phyloP scores from a whole-genome alignment of 1,140 invertebrate species.

The Coenobita brevimanus region DNA sequence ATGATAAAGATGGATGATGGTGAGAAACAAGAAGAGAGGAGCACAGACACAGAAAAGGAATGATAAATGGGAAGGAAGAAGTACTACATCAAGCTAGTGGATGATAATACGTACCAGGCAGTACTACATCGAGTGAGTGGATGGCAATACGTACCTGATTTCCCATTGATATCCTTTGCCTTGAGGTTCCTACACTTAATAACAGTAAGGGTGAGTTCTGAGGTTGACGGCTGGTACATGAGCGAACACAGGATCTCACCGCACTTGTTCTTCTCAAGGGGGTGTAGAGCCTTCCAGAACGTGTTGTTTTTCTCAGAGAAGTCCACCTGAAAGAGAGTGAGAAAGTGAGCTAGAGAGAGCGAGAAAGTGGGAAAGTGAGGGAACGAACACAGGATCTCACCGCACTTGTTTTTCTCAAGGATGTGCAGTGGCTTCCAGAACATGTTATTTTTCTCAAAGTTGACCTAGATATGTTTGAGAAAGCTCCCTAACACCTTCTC shows the following conservation, averaged over 20 bases:
- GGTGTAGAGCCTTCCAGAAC: constrained; percentile 94
- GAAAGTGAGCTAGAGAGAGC: background rate
- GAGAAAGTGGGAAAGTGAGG: background rate
- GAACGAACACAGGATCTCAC: constrained; percentile 90
- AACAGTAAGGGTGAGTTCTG: constrained; percentile 88
- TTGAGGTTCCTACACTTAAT: constrained; percentile 94
- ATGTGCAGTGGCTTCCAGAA: constrained; percentile 95
- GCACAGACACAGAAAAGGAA: too few relatives aligned
- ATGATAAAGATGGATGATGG: too few relatives aligned
- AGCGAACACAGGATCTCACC: constrained; percentile 92
- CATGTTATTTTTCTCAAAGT: constrained; percentile 87
- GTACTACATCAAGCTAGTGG: too few relatives aligned
- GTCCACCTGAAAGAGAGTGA: constrained; percentile 81
- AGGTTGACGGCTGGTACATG: constrained; percentile 90
- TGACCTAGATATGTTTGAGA: constrained; percentile 79
- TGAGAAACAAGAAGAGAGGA: background rate
- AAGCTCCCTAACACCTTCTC: too few relatives aligned
- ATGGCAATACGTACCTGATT: constrained; percentile 83
- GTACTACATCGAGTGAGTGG: too few relatives aligned
- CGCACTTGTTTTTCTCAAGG: constrained; percentile 91
- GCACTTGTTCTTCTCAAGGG: constrained; percentile 91
- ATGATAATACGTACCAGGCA: too few relatives aligned
- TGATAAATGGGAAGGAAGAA: too few relatives aligned
- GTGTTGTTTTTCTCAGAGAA: constrained; percentile 88
- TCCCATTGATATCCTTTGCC: constrained; percentile 95